Evolutionary conservation across 2,113 vertebrate species (phyloP).

Genomic region (Eidolon helvum): DNA sequence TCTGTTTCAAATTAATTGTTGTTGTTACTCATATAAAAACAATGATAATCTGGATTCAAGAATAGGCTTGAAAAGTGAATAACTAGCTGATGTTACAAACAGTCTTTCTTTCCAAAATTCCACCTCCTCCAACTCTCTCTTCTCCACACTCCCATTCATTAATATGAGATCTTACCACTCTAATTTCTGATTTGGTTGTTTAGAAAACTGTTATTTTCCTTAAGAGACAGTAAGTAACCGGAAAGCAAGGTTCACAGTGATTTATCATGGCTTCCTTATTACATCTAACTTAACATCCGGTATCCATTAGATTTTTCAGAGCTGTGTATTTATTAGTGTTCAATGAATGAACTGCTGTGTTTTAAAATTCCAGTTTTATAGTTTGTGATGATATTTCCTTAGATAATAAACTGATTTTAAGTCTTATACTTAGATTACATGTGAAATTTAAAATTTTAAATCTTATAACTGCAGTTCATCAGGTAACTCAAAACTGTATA

Average conservation of each 20-base stretch:
- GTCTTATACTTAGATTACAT: neutral
- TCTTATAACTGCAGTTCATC: neutral
- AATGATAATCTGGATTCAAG: neutral
- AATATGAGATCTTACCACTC: neutral
- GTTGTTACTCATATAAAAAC: constrained; percentile 8
- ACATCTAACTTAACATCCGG: neutral
- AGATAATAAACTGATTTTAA: neutral
- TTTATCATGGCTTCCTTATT: neutral
- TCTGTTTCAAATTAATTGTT: constrained; percentile 30
- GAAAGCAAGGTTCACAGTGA: neutral
- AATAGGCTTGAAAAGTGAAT: constrained; percentile 22
- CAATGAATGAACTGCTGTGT: neutral
- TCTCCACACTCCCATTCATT: neutral
- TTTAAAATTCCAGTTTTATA: neutral
- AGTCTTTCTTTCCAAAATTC: constrained; percentile 7
- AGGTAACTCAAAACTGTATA: neutral
- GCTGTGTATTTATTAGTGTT: neutral
- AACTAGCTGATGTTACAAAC: neutral
- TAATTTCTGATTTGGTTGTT: neutral
- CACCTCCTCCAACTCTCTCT: neutral
- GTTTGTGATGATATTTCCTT: neutral
- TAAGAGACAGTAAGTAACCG: neutral
- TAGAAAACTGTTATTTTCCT: neutral
- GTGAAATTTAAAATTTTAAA: neutral
- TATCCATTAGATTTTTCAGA: constrained; percentile 10